These are phyloP conservation scores for Heliconius cydno DNA, from an alignment of 2,888 invertebrate genomes.

Conservation along the genomic window DNA sequence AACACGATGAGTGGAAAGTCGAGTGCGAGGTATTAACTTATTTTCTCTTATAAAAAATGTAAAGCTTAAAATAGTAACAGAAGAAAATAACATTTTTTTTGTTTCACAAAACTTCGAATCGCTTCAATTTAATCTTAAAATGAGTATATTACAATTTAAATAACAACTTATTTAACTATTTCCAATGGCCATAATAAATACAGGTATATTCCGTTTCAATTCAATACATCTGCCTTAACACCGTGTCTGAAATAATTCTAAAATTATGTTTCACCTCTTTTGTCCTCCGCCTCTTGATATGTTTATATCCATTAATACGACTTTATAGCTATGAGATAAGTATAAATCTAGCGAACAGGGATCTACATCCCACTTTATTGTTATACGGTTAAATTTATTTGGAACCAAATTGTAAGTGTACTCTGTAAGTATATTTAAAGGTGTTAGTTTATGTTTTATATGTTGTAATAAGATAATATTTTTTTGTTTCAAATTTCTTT, in stretches of 20 bases:
- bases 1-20: too few relatives aligned
- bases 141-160: constrained; percentile 6
- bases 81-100: neutral
- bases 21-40: too few relatives aligned
- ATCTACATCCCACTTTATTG: constrained; percentile 70
- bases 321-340: constrained; percentile 74
- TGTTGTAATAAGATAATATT: neutral
- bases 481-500: neutral
- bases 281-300: constrained; percentile 64
- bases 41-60: neutral
- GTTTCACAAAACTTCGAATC: neutral
- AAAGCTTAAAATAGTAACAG: neutral
- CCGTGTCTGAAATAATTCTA: constrained; percentile 37
- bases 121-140: neutral
- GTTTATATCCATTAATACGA: constrained; percentile 75
- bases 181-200: constrained; percentile 31
- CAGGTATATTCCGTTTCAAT: constrained; percentile 32
- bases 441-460: constrained; percentile 18
- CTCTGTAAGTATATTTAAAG: constrained; percentile 51
- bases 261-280: constrained; percentile 42
- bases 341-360: constrained; percentile 71
- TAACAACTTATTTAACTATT: constrained; percentile 30
- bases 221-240: constrained; percentile 39
- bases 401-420: constrained; percentile 56
- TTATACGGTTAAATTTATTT: constrained; percentile 67